These are phyloP conservation scores for Adelges cooleyi DNA, from an alignment of 1,140 invertebrate species.

Conservation along the genomic window DNA sequence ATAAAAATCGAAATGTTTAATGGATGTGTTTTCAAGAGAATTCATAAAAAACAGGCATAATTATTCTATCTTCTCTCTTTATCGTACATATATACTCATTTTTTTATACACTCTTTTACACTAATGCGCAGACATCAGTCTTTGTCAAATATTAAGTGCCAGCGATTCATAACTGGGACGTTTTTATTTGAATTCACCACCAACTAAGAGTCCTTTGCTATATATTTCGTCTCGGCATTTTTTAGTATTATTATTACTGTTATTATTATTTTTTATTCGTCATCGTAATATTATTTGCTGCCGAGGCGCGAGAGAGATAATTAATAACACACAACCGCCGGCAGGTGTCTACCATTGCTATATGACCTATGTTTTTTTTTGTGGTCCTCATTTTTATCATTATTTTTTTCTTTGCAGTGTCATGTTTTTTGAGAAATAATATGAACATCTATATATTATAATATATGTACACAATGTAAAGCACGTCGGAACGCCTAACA, in stretches of 20 bases:
- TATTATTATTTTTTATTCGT: not conserved
- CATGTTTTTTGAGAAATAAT: not conserved
- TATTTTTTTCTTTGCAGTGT: not conserved
- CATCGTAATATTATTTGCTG: slow-evolving; percentile 9
- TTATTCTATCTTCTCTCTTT: slow-evolving; percentile 1
- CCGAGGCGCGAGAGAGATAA: not conserved
- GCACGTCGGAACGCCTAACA: too few relatives aligned
- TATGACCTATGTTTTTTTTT: too few relatives aligned
- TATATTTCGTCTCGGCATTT: not conserved
- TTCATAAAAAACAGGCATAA: too few relatives aligned
- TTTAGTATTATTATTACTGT: not conserved
- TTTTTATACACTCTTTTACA: not conserved
- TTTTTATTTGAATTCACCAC: slow-evolving; percentile 7
- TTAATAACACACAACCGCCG: slow-evolving; percentile 3
- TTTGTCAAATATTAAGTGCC: slow-evolving; percentile 18
- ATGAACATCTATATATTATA: too few relatives aligned
- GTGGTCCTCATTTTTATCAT: not conserved
- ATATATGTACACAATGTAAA: too few relatives aligned
- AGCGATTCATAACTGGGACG: slow-evolving; percentile 13
- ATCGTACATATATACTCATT: slow-evolving; percentile 1
- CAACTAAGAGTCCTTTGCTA: not conserved
- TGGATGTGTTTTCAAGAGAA: too few relatives aligned
- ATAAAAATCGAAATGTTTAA: too few relatives aligned
- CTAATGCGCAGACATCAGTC: slow-evolving; percentile 20
- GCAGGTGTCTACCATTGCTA: not conserved